Conservation (phyloP, 30 jellyfish, hydroid and myxozoan genomes). For the Aurelia sp. region DNA sequence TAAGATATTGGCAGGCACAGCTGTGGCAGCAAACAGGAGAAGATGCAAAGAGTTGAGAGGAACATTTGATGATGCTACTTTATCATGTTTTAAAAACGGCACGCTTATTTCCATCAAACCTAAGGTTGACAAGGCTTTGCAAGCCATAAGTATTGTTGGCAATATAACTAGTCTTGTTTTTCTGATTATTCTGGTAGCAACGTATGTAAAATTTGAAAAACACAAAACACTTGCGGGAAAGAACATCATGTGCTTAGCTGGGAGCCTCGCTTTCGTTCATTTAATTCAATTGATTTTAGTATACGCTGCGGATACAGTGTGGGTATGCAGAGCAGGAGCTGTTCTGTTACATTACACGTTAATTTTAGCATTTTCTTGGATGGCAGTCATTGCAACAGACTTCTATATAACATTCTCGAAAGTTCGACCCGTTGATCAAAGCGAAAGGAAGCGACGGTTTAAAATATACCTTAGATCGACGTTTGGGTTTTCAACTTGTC, state of each 20-base stretch:
- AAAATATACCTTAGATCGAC: slow-evolving; percentile 14
- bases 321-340: slow-evolving; percentile 55
- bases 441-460: slow-evolving; percentile 9
- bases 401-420: slow-evolving; percentile 46
- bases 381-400: slow-evolving; percentile 54
- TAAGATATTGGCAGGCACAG: slow-evolving; percentile 37
- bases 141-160: slow-evolving; percentile 13
- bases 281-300: not conserved
- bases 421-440: slow-evolving; percentile 6
- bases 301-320: not conserved
- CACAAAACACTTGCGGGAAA: slow-evolving; percentile 31
- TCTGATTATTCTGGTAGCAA: not conserved
- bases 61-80: slow-evolving; percentile 25
- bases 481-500: not conserved
- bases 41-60: slow-evolving; percentile 41
- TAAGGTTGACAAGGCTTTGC: not conserved
- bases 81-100: slow-evolving; percentile 33
- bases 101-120: not conserved
- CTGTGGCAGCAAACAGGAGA: slow-evolving; percentile 16
- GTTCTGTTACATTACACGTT: slow-evolving; percentile 29
- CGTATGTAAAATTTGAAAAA: slow-evolving; percentile 19
- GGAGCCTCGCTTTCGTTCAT: slow-evolving; percentile 25
- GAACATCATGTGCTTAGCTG: slow-evolving; percentile 31
- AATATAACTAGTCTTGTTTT: slow-evolving; percentile 17
- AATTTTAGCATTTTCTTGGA: slow-evolving; percentile 55